phyloP scores from a whole-genome alignment of 2,113 vertebrate genomes.

The Ranitomeya imitator region DNA sequence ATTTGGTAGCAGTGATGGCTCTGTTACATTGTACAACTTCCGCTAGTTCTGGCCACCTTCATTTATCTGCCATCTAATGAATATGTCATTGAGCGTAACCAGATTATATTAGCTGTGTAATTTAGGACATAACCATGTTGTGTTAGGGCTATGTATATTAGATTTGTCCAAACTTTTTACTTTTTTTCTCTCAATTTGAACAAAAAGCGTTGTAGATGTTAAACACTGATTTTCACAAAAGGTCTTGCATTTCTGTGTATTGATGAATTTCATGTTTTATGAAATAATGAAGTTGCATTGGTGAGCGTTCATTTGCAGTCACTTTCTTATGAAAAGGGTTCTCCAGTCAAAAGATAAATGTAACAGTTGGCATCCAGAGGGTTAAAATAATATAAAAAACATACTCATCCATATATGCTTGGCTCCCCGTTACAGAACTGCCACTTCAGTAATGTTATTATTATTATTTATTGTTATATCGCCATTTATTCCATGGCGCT shows the following conservation, averaged over 20 bases:
- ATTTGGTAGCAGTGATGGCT: background rate
- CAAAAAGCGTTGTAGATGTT: background rate
- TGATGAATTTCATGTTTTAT: background rate
- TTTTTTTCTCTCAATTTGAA: background rate
- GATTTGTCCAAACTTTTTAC: background rate
- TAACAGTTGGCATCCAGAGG: too few relatives aligned
- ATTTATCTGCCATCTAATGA: background rate
- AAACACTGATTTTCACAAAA: background rate
- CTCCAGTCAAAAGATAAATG: too few relatives aligned
- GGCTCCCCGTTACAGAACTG: too few relatives aligned
- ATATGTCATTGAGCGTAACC: background rate
- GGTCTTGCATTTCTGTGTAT: background rate
- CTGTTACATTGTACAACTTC: background rate
- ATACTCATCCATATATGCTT: too few relatives aligned
- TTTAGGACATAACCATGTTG: background rate
- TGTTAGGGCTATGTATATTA: background rate
- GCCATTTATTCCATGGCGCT: too few relatives aligned
- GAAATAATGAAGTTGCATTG: background rate
- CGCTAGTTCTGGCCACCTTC: background rate
- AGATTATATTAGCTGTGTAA: background rate
- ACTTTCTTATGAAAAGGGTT: too few relatives aligned
- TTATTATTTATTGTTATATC: too few relatives aligned
- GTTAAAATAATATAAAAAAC: too few relatives aligned
- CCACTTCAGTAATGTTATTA: too few relatives aligned
- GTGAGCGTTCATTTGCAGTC: background rate